A percentile compares a stretch with the other conserved stretches of the same genome.
phyloP scores from a whole-genome alignment of 2,888 invertebrate genomes.

The Copidosoma aretas region DNA sequence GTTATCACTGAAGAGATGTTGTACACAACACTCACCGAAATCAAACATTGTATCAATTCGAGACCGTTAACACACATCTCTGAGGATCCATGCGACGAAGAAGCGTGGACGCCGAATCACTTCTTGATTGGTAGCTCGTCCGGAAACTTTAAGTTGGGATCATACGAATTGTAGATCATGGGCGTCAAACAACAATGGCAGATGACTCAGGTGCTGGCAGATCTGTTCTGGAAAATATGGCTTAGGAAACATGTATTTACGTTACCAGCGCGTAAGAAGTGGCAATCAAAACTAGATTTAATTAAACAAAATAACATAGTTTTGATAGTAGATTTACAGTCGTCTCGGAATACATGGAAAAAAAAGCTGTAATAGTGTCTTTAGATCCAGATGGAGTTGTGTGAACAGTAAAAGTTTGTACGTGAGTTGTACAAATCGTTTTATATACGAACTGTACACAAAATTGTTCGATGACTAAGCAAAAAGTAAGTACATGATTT shows the following conservation, averaged over 20 bases:
- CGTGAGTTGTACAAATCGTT: no score
- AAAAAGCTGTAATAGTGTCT: not conserved
- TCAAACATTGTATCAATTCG: not conserved
- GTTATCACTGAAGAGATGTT: not conserved
- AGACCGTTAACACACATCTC: conserved; percentile 1
- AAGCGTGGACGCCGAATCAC: not conserved
- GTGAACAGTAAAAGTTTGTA: no score
- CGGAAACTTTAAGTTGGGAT: not conserved
- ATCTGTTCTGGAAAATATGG: not conserved
- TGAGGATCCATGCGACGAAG: not conserved
- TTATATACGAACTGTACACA: no score
- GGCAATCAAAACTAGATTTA: not conserved
- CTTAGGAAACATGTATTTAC: not conserved
- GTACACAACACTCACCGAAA: not conserved
- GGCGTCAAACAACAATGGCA: not conserved
- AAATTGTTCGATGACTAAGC: no score
- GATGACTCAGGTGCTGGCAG: not conserved
- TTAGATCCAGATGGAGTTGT: no score
- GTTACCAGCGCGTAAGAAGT: not conserved
- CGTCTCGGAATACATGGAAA: not conserved
- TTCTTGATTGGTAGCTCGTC: not conserved
- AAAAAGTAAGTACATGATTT: no score
- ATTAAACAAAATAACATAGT: no score
- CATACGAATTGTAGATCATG: no score
- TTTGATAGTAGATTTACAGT: not conserved